Conservation (phyloP, 2,888 invertebrate species). For the Heteromyza rotundicornis region DNA sequence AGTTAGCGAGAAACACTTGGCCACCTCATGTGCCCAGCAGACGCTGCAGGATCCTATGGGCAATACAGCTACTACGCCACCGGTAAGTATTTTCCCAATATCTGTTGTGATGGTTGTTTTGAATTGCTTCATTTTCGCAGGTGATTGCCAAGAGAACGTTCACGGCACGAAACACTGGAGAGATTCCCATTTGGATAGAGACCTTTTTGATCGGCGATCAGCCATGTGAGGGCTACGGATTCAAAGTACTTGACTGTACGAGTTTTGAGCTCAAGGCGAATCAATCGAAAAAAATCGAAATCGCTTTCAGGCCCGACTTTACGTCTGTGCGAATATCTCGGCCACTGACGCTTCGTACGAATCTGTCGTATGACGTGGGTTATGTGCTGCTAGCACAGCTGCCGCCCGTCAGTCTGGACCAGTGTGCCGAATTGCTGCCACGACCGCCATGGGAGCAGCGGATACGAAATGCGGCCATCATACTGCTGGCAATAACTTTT, state of each 20-base stretch:
- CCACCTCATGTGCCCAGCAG: slow-evolving; percentile 50
- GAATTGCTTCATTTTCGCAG: slow-evolving; percentile 20
- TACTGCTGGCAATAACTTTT: slow-evolving; percentile 69
- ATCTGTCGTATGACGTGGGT: slow-evolving; percentile 68
- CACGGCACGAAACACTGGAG: slow-evolving; percentile 88
- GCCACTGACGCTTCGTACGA: slow-evolving; percentile 69
- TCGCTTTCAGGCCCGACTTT: slow-evolving; percentile 89
- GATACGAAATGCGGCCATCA: slow-evolving; percentile 70
- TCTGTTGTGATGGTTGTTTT: not conserved
- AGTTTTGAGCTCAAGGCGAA: slow-evolving; percentile 76
- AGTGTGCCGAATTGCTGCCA: slow-evolving; percentile 72
- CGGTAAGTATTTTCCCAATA: not conserved
- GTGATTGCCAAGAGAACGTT: slow-evolving; percentile 81
- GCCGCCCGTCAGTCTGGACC: slow-evolving; percentile 68
- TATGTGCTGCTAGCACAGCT: slow-evolving; percentile 74
- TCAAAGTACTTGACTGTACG: slow-evolving; percentile 76
- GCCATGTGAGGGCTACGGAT: slow-evolving; percentile 80
- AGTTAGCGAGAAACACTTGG: slow-evolving; percentile 67
- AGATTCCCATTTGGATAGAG: slow-evolving; percentile 79
- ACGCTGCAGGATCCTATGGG: no score
- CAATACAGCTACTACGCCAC: no score
- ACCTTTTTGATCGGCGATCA: slow-evolving; percentile 71
- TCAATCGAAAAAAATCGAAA: slow-evolving; percentile 77
- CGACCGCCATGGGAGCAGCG: slow-evolving; percentile 80
- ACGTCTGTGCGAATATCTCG: slow-evolving; percentile 77